Evolutionary conservation across 2,797 vertebrate genomes (phyloP), one percentile per base, ranked within the genome.

Genomic region (Enteromius treurensis): DNA sequence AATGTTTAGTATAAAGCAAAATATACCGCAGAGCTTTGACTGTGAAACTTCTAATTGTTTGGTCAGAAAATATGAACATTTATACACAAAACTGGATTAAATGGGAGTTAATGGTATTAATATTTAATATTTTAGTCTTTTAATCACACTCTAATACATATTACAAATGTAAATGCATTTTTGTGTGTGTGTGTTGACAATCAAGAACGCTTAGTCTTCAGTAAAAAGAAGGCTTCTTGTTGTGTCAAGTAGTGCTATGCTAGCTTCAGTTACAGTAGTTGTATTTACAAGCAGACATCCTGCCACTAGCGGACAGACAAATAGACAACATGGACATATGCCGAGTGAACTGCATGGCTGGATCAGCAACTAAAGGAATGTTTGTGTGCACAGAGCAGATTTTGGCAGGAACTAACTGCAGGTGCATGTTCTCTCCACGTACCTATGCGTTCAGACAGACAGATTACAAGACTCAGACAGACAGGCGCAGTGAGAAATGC

Each of bases 401-500:
- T 85, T 80, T 83, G 77, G 19, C 40, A 74, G 14, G 4, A 29
- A 45, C 55, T 67, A 73, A 23, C 47, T 53, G 23, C 34, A 70
- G 68, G 68, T 75, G 60, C 47, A 42, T 75, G 77, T 68, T 78
- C 77, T 65, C 55, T 80, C 32, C 53, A 83, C 77, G n/a, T 70
- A 70, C 77, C 47, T 51, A 58, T 47, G 62, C 32, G 11, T 80
- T 83, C 51, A 82, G 70, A 76, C 29, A 82, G 83, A 85, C 14
- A 70, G 45, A 51, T 45, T 67, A 67, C 49, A 64, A 80, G 70
- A 79, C 23, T 62, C 14, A 81, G 47, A 29, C 37, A 65, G 77
- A 81, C 47, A 84, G 34, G 65, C n/a, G 40, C 29, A 42, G 29
- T 23, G 10, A 26, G 58, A 23, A 77, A 60, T n/a, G 42, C 19